Evolutionary conservation across 92 coral and sea anemone genomes (phyloP).

Genomic region (Heteractis magnifica): DNA sequence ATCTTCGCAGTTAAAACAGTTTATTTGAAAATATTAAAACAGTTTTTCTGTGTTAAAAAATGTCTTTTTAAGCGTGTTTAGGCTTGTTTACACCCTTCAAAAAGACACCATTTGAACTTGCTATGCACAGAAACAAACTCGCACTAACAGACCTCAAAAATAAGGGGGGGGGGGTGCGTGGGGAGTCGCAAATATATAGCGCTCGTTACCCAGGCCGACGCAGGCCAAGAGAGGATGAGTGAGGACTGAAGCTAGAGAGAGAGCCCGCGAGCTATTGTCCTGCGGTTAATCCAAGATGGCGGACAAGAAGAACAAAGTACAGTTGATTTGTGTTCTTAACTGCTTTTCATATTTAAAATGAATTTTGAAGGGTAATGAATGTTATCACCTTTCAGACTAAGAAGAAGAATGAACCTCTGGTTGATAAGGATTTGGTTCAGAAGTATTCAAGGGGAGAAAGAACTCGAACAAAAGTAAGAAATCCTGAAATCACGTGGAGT

Average conservation of each 20-base stretch:
- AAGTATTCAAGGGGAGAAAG: constrained; percentile 64
- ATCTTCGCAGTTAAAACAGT: too few relatives aligned
- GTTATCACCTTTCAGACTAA: neutral
- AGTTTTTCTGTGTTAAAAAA: too few relatives aligned
- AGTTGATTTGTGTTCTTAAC: neutral
- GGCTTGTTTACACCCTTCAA: too few relatives aligned
- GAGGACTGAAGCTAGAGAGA: neutral
- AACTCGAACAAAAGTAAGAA: constrained; percentile 42
- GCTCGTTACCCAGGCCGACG: too few relatives aligned
- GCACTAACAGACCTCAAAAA: too few relatives aligned
- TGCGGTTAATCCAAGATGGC: constrained; percentile 33
- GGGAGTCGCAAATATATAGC: too few relatives aligned
- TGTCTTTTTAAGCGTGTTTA: too few relatives aligned
- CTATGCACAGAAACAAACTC: too few relatives aligned
- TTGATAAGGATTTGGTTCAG: constrained; percentile 32
- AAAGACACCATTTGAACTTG: too few relatives aligned
- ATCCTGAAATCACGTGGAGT: constrained; percentile 9
- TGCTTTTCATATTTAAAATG: neutral
- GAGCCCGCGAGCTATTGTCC: neutral
- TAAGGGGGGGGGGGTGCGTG: too few relatives aligned
- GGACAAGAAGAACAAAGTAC: constrained; percentile 6
- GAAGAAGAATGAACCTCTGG: constrained; percentile 18
- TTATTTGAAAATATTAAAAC: too few relatives aligned
- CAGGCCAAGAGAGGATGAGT: too few relatives aligned
- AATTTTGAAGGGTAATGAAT: neutral